These are phyloP conservation scores for Microplitis mediator DNA, from an alignment of 1,140 invertebrate genomes.

Conservation along the genomic window DNA sequence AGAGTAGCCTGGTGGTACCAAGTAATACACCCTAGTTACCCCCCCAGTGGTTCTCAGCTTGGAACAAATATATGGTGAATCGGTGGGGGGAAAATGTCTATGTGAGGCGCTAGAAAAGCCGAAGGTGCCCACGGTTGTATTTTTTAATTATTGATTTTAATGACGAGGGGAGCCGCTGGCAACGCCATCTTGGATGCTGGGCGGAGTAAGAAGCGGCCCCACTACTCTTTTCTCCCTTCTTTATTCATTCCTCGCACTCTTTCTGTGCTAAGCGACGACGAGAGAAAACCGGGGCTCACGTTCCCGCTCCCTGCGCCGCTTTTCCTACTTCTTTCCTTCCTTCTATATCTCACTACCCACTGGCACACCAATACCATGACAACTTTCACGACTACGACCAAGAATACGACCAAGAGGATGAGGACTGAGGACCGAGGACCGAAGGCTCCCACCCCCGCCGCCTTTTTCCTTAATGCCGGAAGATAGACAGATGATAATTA, in stretches of 20 bases:
- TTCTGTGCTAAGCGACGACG: slow-evolving; percentile 14
- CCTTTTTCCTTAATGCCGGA: slow-evolving; percentile 48
- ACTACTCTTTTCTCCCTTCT: slow-evolving; percentile 35
- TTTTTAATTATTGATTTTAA: slow-evolving; percentile 66
- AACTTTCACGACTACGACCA: background rate
- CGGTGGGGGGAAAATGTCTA: slow-evolving; percentile 12
- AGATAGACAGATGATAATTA: slow-evolving; percentile 64
- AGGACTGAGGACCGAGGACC: too few species aligned
- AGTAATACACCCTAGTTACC: background rate
- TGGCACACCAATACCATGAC: background rate
- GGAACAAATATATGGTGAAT: background rate
- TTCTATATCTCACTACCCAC: background rate
- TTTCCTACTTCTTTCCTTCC: background rate
- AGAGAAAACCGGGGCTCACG: slow-evolving; percentile 14
- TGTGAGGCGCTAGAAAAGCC: slow-evolving; percentile 54
- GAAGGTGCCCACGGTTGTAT: slow-evolving; percentile 62
- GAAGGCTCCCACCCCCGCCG: background rate
- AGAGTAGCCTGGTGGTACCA: slow-evolving; percentile 3
- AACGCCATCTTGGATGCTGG: slow-evolving; percentile 64
- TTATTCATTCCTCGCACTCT: slow-evolving; percentile 35
- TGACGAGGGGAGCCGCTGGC: slow-evolving; percentile 58
- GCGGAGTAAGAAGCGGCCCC: slow-evolving; percentile 58
- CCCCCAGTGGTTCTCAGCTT: slow-evolving; percentile 13
- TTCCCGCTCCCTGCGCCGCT: slow-evolving; percentile 7
- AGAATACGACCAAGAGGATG: too few species aligned